Evolutionary conservation across 1,140 invertebrate genomes (phyloP).

Genomic region (Wasmannia auropunctata): DNA sequence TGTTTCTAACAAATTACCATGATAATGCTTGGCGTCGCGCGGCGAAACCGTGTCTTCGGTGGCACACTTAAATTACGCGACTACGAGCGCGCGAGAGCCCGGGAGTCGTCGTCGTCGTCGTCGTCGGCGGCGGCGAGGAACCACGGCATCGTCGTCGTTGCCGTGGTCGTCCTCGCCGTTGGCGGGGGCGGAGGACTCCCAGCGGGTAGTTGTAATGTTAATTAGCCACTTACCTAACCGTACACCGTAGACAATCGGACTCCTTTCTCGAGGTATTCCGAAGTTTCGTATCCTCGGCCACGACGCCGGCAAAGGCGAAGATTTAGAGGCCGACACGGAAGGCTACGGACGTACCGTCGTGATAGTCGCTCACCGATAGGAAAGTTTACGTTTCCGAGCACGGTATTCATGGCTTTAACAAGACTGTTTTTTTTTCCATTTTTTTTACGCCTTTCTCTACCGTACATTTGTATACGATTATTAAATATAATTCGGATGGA

Average conservation of each 20-base stretch:
- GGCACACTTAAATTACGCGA: conserved; percentile 83
- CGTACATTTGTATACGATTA: background rate
- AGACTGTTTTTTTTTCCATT: background rate
- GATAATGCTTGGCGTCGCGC: conserved; percentile 81
- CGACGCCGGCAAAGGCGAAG: background rate
- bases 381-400: conserved; percentile 18
- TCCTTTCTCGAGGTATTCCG: conserved; percentile 71
- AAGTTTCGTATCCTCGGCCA: conserved; percentile 69
- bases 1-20: conserved; percentile 86
- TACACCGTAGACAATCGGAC: conserved; percentile 79
- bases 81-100: conserved; percentile 42
- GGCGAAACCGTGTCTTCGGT: conserved; percentile 81
- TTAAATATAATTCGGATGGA: background rate
- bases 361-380: conserved; percentile 43
- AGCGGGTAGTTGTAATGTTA: conserved; percentile 82
- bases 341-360: background rate
- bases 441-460: background rate
- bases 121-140: conserved; percentile 35
- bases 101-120: conserved; percentile 37
- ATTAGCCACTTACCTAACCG: conserved; percentile 82
- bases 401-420: background rate
- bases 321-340: conserved; percentile 16
- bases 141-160: conserved; percentile 31
- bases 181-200: conserved; percentile 70
- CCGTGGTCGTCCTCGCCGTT: conserved; percentile 46